Evolutionary conservation across 2,888 invertebrate genomes (phyloP), one percentile per base, ranked within the genome.

Genomic region (Ceriagrion tenellum): DNA sequence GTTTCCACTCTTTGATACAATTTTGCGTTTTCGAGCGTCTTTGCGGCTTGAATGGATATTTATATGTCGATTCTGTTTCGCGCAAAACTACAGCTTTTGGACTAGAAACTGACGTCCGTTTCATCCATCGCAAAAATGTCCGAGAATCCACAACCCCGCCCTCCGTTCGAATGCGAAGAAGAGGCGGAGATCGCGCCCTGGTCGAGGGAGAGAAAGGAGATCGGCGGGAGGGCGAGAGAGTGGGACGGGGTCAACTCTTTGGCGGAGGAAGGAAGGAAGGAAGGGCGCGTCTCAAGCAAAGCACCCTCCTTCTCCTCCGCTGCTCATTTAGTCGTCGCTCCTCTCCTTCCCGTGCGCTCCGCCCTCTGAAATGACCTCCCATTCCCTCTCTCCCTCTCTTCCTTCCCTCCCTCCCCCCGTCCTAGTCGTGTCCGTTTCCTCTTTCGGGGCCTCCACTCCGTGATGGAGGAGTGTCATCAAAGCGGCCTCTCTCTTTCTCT

Each of bases 381-480:
- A n/a, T n/a, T n/a, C n/a, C n/a, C n/a, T n/a, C n/a, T n/a, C n/a
- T n/a, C 69, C 56, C 56, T 16, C 16, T 56, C 56, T 12, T 56
- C 56, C 56, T 56, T 56, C 12, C 56, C 12, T n/a, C n/a, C n/a
- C n/a, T n/a, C n/a, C 47, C 47, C 47, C 47, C 16, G 4, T 16
- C 59, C 20, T 26, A 40, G 13, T 88, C 56, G 26, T 91, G 47
- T 47, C 93, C 69, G 26, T 74, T 47, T 69, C 47, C 93, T 93
- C 47, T 93, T 30, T 59, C n/a, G 30, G 47, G n/a, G 90, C 6
- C n/a, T 59, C 10, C 26, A 26, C 63, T 40, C 63, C n/a, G 91
- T 91, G 35, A 20, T 93, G 93, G 93, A 69, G 40, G 69, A 93
- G 93, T 63, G 93, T 74, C 93, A 93, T 93, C 93, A 93, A 93